Evolutionary conservation across 2,113 vertebrate genomes (phyloP).

Genomic region (Lamprologus speciosus): DNA sequence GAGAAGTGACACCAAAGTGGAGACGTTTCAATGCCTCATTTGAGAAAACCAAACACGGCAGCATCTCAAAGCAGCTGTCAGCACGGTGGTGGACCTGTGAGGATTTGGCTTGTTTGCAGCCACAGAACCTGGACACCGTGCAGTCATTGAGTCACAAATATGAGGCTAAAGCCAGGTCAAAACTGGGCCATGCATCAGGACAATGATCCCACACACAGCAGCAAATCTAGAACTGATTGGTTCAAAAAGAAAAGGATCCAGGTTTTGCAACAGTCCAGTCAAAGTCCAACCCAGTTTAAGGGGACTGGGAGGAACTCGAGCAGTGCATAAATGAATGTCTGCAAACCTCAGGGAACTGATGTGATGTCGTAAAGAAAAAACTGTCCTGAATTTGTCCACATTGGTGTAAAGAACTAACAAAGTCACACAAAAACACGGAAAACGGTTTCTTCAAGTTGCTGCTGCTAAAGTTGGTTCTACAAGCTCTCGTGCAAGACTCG

Average conservation of each 20-base stretch:
- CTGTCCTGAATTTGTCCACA: not conserved
- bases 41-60: not conserved
- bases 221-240: not conserved
- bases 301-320: accelerated
- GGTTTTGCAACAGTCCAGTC: accelerated
- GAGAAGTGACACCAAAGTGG: not conserved
- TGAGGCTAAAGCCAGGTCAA: not conserved
- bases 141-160: not conserved
- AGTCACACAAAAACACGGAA: not conserved
- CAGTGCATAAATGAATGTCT: not conserved
- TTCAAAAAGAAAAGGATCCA: not conserved
- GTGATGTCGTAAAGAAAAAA: accelerated
- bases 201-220: not conserved
- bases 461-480: not conserved
- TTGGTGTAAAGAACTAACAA: not conserved
- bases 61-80: not conserved
- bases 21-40: not conserved
- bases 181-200: accelerated
- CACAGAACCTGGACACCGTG: accelerated
- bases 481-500: accelerated
- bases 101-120: not conserved
- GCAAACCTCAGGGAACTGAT: accelerated
- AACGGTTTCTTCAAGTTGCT: not conserved
- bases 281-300: not conserved
- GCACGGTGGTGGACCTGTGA: not conserved